phyloP scores from a whole-genome alignment of 2,113 vertebrate genomes.

The Aleadryas rufinucha region DNA sequence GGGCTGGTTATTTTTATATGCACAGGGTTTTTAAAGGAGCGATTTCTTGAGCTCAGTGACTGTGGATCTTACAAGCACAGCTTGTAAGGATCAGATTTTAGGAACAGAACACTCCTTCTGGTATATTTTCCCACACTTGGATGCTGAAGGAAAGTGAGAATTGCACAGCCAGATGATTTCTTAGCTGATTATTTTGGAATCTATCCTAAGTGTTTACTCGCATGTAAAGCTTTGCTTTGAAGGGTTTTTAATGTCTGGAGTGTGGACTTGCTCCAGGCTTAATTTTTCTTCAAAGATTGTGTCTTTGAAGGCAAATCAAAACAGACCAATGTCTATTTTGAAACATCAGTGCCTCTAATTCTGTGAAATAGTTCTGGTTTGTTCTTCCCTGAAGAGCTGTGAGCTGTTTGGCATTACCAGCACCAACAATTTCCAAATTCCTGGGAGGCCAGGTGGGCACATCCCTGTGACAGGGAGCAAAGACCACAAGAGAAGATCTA shows the following conservation, averaged over 20 bases:
- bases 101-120: not conserved
- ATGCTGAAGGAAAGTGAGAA: not conserved
- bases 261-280: not conserved
- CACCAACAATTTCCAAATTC: not conserved
- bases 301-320: not conserved
- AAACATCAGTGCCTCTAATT: not conserved
- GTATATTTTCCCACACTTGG: not conserved
- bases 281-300: not conserved
- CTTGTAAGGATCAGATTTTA: not conserved
- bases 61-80: not conserved
- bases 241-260: not conserved
- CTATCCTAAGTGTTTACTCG: not conserved
- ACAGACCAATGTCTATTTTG: not conserved
- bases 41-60: not conserved
- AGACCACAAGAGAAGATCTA: not conserved
- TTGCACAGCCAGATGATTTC: not conserved
- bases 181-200: not conserved
- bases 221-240: not conserved
- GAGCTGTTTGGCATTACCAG: not conserved
- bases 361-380: not conserved
- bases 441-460: not conserved
- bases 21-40: not conserved
- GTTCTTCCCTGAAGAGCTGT: not conserved
- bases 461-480: not conserved
- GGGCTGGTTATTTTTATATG: not conserved